Evolutionary conservation across 2,888 invertebrate genomes (phyloP).

Genomic region (Rhamnusium bicolor): DNA sequence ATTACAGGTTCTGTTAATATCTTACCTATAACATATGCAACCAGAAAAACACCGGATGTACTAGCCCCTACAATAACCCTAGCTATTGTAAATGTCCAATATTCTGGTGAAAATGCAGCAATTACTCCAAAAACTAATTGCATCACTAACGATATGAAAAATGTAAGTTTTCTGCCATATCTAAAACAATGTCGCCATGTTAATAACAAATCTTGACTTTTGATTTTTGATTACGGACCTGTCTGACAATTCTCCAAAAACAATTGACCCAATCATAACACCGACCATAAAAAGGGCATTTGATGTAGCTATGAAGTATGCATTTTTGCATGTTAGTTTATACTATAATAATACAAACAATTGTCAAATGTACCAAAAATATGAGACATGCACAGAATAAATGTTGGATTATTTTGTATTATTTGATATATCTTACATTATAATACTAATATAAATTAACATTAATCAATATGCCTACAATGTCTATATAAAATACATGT

Average conservation of each 20-base stretch:
- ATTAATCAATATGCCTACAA: not conserved
- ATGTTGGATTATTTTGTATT: no score
- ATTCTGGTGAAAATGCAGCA: constrained; percentile 80
- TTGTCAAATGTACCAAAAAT: not conserved
- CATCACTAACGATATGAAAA: constrained; percentile 80
- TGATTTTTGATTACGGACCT: constrained; percentile 64
- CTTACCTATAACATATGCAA: constrained; percentile 84
- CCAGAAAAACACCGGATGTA: constrained; percentile 84
- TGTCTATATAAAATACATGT: constrained; percentile 1
- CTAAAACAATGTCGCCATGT: constrained; percentile 62
- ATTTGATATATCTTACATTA: not conserved
- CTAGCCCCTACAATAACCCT: constrained; percentile 81
- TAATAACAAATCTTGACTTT: not conserved
- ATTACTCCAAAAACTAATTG: constrained; percentile 80
- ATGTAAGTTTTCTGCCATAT: constrained; percentile 81
- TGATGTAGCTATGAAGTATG: constrained; percentile 77
- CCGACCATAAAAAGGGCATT: constrained; percentile 83
- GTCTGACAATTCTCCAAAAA: constrained; percentile 83
- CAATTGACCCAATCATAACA: constrained; percentile 81
- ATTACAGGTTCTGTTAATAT: not conserved
- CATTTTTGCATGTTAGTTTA: constrained; percentile 79
- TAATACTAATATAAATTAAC: not conserved
- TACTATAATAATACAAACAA: constrained; percentile 71
- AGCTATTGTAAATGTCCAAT: constrained; percentile 78
- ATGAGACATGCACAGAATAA: not conserved